phyloP scores from a whole-genome alignment of 1,140 invertebrate species.

The Lepeophtheirus salmonis region DNA sequence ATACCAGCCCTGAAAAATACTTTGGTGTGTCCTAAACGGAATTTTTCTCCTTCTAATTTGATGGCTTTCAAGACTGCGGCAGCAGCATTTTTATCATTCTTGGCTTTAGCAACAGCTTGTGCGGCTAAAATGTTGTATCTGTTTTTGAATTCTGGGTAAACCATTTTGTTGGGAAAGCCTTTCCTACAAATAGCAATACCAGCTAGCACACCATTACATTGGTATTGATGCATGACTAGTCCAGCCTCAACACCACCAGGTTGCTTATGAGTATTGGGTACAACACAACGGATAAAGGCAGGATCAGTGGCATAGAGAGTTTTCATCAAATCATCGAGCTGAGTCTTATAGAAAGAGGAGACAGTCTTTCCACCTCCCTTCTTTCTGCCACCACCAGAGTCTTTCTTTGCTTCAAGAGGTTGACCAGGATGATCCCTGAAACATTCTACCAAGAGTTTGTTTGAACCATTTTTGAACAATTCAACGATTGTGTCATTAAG shows the following conservation, averaged over 20 bases:
- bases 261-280: conserved; percentile 37
- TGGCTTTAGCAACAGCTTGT: conserved; percentile 30
- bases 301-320: conserved; percentile 39
- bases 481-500: conserved; percentile 96
- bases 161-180: conserved; percentile 37
- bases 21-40: conserved; percentile 31
- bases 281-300: conserved; percentile 45
- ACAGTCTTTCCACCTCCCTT: conserved; percentile 79
- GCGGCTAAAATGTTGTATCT: conserved; percentile 39
- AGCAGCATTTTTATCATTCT: conserved; percentile 34
- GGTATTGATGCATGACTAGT: conserved; percentile 35
- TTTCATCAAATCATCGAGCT: conserved; percentile 39
- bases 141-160: conserved; percentile 21
- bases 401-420: conserved; percentile 35
- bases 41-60: conserved; percentile 34
- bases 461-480: conserved; percentile 74
- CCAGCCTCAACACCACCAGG: conserved; percentile 26
- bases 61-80: conserved; percentile 35
- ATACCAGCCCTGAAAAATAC: conserved; percentile 22
- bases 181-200: conserved; percentile 42
- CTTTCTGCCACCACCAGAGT: conserved; percentile 26
- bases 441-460: conserved; percentile 26
- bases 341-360: conserved; percentile 69
- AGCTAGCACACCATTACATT: conserved; percentile 42
- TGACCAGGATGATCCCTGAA: conserved; percentile 29